Evolutionary conservation across 2,888 invertebrate species (phyloP).

Genomic region (Agrenia bidenticulata): DNA sequence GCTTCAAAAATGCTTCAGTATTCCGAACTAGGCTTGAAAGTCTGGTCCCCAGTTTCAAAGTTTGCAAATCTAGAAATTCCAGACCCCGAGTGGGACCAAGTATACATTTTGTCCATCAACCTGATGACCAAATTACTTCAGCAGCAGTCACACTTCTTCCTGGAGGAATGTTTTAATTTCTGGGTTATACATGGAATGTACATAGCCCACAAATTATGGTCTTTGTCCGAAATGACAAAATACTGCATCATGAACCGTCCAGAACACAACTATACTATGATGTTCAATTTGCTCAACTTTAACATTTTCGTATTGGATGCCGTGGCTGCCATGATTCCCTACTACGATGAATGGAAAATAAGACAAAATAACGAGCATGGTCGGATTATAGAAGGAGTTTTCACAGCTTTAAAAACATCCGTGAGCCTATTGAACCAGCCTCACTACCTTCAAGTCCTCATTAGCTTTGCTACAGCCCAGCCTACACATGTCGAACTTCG

Average conservation of each 20-base stretch:
- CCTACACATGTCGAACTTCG: conserved; percentile 24
- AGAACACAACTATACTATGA: conserved; percentile 45
- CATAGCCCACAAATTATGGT: conserved; percentile 37
- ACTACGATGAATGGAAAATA: conserved; percentile 42
- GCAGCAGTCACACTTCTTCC: conserved; percentile 39
- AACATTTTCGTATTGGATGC: conserved; percentile 38
- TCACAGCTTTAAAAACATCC: conserved; percentile 43
- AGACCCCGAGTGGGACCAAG: conserved; percentile 39
- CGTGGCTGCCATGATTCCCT: conserved; percentile 41
- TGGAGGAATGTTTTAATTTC: conserved; percentile 47
- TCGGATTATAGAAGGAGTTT: conserved; percentile 47
- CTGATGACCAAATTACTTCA: conserved; percentile 41
- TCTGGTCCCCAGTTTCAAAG: conserved; percentile 36
- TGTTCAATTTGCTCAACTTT: conserved; percentile 39
- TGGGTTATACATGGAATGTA: conserved; percentile 44
- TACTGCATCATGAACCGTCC: conserved; percentile 39
- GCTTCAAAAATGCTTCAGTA: conserved; percentile 33
- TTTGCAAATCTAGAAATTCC: conserved; percentile 29
- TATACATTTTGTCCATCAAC: conserved; percentile 43
- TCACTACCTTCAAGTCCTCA: conserved; percentile 34
- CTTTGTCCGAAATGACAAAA: conserved; percentile 42
- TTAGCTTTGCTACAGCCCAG: conserved; percentile 6
- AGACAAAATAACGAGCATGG: conserved; percentile 33
- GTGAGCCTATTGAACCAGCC: conserved; percentile 46
- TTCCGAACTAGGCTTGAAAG: conserved; percentile 11